Percentiles rank a stretch among this genome's conserved stretches.
Evolutionary conservation across 2,888 invertebrate genomes (phyloP).

Genomic region (Dascillus cervinus): DNA sequence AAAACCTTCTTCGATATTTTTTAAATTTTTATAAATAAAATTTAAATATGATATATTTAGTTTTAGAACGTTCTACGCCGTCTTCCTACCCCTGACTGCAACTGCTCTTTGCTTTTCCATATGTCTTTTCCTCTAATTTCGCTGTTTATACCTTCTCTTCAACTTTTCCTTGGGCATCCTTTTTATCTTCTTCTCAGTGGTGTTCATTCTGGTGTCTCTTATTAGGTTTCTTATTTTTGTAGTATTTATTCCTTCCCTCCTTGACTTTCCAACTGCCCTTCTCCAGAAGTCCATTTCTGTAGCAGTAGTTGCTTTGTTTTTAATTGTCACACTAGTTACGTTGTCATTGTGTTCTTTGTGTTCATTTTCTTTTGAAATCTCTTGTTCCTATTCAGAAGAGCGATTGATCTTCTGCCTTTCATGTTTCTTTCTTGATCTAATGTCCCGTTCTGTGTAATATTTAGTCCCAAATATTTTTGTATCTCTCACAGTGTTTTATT

Average conservation of each 20-base stretch:
- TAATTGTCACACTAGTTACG: not conserved
- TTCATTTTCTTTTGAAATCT: constrained; percentile 1
- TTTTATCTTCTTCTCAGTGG: constrained; percentile 2
- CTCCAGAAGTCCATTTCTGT: constrained; percentile 5
- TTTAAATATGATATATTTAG: no score
- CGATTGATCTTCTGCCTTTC: constrained; percentile 1
- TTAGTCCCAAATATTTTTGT: no score
- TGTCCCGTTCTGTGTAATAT: constrained; percentile 1
- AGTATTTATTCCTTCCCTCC: constrained; percentile 1
- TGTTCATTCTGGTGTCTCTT: constrained; percentile 1
- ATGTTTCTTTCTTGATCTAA: constrained; percentile 1
- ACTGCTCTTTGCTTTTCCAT: no score
- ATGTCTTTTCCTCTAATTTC: constrained; percentile 1
- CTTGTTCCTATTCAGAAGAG: constrained; percentile 3
- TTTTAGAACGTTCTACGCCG: no score
- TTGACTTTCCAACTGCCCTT: constrained; percentile 3
- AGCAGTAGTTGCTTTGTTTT: constrained; percentile 1
- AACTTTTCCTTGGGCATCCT: constrained; percentile 3
- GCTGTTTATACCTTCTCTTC: constrained; percentile 1
- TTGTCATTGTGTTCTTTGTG: not conserved
- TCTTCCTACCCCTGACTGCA: no score
- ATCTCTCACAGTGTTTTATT: constrained; percentile 1
- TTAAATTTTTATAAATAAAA: no score
- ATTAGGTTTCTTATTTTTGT: constrained; percentile 2
- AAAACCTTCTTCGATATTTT: no score